Percentiles rank a stretch among this genome's conserved stretches.
Conservation (phyloP, 1,140 invertebrate species). For the Drosophila varians region DNA sequence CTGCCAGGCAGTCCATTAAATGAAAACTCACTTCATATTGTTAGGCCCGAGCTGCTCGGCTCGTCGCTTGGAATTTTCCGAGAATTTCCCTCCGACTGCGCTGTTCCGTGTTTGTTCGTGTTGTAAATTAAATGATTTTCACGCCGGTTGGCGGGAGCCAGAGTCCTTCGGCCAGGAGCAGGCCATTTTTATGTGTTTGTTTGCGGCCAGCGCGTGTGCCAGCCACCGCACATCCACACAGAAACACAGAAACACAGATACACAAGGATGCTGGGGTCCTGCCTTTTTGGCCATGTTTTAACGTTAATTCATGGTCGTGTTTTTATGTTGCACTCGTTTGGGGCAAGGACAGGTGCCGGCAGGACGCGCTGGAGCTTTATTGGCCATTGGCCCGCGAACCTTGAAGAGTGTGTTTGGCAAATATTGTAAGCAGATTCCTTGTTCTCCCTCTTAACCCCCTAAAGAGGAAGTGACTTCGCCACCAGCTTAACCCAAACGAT, state of each 20-base stretch:
- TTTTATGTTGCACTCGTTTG: conserved; percentile 75
- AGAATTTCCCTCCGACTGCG: neutral
- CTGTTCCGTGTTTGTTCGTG: conserved; percentile 45
- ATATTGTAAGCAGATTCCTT: conserved; percentile 72
- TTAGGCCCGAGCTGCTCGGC: conserved; percentile 33
- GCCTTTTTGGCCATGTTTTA: conserved; percentile 82
- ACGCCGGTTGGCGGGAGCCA: conserved; percentile 48
- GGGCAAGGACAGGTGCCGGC: conserved; percentile 44
- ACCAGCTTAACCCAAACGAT: conserved; percentile 58
- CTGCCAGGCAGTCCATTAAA: conserved; percentile 70
- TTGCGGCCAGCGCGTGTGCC: conserved; percentile 50
- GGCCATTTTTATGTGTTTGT: conserved; percentile 80
- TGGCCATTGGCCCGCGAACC: conserved; percentile 53
- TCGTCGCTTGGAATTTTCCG: conserved; percentile 2
- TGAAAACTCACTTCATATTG: conserved; percentile 73
- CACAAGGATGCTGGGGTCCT: neutral
- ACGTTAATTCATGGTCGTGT: conserved; percentile 83
- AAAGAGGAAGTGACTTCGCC: conserved; percentile 70
- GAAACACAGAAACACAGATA: neutral
- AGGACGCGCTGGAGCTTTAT: conserved; percentile 55
- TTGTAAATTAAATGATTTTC: conserved; percentile 83
- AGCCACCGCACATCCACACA: neutral
- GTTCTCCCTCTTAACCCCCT: conserved; percentile 33
- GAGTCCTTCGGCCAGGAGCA: conserved; percentile 29
- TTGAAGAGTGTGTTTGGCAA: conserved; percentile 69